Base-by-base conservation (phyloP, 2,888 invertebrate species). In the Spisula subtruncata region DNA sequence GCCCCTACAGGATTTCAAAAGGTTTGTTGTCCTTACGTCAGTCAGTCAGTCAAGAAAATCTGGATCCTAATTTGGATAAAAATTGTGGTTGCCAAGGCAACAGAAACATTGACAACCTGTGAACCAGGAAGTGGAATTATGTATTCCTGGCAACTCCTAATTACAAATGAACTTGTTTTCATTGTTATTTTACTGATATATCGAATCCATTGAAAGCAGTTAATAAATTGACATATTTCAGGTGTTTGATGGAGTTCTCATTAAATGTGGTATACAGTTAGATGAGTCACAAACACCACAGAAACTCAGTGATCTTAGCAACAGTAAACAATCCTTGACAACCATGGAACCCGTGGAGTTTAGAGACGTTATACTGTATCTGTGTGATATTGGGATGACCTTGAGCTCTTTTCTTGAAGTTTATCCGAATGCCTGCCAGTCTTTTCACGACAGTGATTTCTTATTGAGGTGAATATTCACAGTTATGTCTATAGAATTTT, bases 361-460 rank as follows among this genome's bases (percentile, higher is more conserved):
- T n/a, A 97, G 97, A 91, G 98, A 98, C 95, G 96, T 98, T 54
- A 97, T 98, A 0, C 96, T 98, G 71, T 98, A 98, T 94, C 96
- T 98, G 60, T 95, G 98, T 87, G 98, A 98, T 95, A 98, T 98
- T 20, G 97, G 98, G 0, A 97, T 98, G 94, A 98, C 98, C 0
- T 94, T 98, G 82, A 97, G 97, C 94, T 97, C 98, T 93, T 98
- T 98, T 89, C 94, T 98, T n/a, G 98, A 98, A 85, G 97, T 98
- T 0, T 98, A 98, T 95, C 97, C 98, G 0, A 97, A 97, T 10
- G 97, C 97, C 51, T 97, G 97, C 95, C 81, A 95, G 91, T 92
- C 97, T 95, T 97, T 98, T 97, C 97, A 97, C 94, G 97, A 97
- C 94, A 97, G 97, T 5, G 97, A 97, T 93, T 95, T 96, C 81